phyloP scores from a whole-genome alignment of 1,140 invertebrate genomes.

The Drosophila cardini region DNA sequence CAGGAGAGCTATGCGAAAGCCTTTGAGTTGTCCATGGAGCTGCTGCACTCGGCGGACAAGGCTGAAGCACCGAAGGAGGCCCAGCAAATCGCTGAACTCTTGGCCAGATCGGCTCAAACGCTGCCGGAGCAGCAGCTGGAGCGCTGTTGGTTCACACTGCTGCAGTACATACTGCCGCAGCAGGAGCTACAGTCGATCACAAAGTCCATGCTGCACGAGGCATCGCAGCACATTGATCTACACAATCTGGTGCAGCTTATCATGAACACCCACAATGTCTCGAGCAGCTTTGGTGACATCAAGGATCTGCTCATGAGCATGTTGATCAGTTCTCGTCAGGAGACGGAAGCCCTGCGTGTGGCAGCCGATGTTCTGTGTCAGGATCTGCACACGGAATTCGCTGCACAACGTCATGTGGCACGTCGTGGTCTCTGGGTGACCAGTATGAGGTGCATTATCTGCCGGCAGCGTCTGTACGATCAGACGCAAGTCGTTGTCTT shows the following conservation, averaged over 20 bases:
- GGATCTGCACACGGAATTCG: slow-evolving; percentile 83
- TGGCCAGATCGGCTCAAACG: slow-evolving; percentile 82
- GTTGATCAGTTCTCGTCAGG: slow-evolving; percentile 85
- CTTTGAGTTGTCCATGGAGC: slow-evolving; percentile 84
- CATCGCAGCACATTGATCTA: slow-evolving; percentile 86
- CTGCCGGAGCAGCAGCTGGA: slow-evolving; percentile 83
- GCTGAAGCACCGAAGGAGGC: slow-evolving; percentile 39
- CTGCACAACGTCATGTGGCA: slow-evolving; percentile 44
- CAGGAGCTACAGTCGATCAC: slow-evolving; percentile 77
- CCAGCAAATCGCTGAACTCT: slow-evolving; percentile 77
- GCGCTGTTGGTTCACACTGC: slow-evolving; percentile 84
- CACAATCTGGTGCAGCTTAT: slow-evolving; percentile 85
- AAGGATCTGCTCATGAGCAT: slow-evolving; percentile 85
- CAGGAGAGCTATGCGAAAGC: slow-evolving; percentile 85
- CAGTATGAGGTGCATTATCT: slow-evolving; percentile 75
- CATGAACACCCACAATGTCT: slow-evolving; percentile 78
- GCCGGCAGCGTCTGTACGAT: slow-evolving; percentile 72
- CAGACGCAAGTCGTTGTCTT: slow-evolving; percentile 67
- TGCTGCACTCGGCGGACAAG: slow-evolving; percentile 58
- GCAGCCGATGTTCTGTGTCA: slow-evolving; percentile 80
- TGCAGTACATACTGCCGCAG: slow-evolving; percentile 81
- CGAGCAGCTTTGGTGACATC: slow-evolving; percentile 86
- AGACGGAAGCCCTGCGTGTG: slow-evolving; percentile 84
- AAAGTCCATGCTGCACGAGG: slow-evolving; percentile 85
- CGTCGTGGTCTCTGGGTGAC: slow-evolving; percentile 75